These are phyloP conservation scores for Leptura quadrifasciata DNA, from an alignment of 2,888 invertebrate genomes.

Conservation along the genomic window DNA sequence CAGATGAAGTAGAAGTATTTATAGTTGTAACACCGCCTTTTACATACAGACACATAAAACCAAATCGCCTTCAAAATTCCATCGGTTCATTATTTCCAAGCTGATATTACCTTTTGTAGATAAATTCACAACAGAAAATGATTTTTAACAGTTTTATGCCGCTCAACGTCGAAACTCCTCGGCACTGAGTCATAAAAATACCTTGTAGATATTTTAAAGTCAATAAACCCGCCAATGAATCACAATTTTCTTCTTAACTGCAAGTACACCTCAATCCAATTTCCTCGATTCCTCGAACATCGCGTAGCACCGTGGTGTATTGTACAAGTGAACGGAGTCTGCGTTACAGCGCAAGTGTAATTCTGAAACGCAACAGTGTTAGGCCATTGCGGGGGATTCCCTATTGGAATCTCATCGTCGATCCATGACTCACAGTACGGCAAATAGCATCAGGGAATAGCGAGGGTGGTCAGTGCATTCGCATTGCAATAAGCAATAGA, in stretches of 20 bases:
- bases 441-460: slow-evolving; percentile 71
- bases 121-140: slow-evolving; percentile 1
- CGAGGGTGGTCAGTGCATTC: slow-evolving; percentile 61
- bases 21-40: background rate
- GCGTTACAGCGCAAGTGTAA: slow-evolving; percentile 46
- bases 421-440: slow-evolving; percentile 70
- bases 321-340: slow-evolving; percentile 35
- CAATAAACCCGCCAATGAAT: slow-evolving; percentile 15
- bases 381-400: slow-evolving; percentile 64
- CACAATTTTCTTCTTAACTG: slow-evolving; percentile 24
- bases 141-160: background rate
- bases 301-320: slow-evolving; percentile 41
- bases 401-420: slow-evolving; percentile 70
- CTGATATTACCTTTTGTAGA: background rate
- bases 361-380: slow-evolving; percentile 59
- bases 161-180: background rate
- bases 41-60: background rate
- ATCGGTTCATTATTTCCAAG: slow-evolving; percentile 1
- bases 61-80: background rate
- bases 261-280: slow-evolving; percentile 27
- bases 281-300: slow-evolving; percentile 25
- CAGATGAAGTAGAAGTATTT: no score
- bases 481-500: slow-evolving; percentile 53
- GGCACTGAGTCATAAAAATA: slow-evolving; percentile 16
- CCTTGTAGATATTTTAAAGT: background rate